These are phyloP conservation scores for Coilia nasus DNA, from an alignment of 2,797 vertebrate species.

Conservation along the genomic window DNA sequence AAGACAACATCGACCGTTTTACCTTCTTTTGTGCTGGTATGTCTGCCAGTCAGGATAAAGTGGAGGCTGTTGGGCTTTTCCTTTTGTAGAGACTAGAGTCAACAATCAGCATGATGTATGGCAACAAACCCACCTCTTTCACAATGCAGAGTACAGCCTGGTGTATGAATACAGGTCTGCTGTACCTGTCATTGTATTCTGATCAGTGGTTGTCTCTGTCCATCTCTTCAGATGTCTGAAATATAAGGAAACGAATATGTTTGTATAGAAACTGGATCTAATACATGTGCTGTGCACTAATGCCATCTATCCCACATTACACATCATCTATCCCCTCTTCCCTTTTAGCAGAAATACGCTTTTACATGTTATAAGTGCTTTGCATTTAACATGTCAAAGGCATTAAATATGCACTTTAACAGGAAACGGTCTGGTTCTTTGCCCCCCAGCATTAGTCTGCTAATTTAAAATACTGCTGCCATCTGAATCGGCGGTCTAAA, in stretches of 20 bases:
- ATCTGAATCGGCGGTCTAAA: neutral
- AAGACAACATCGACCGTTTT: neutral
- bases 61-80: neutral
- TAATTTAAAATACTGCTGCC: neutral
- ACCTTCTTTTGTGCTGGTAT: neutral
- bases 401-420: slow-evolving; percentile 41
- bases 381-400: slow-evolving; percentile 34
- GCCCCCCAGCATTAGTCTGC: slow-evolving; percentile 1
- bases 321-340: neutral
- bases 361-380: slow-evolving; percentile 32
- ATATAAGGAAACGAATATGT: neutral
- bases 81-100: neutral
- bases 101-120: neutral
- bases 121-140: neutral
- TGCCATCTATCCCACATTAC: neutral
- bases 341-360: neutral
- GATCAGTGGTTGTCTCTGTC: neutral
- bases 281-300: neutral
- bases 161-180: neutral
- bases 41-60: neutral
- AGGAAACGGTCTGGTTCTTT: slow-evolving; percentile 5
- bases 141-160: neutral
- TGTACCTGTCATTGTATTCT: neutral
- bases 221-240: neutral
- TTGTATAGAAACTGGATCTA: neutral